Conservation (phyloP, 2,113 vertebrate species). For the Rallus limicola region DNA sequence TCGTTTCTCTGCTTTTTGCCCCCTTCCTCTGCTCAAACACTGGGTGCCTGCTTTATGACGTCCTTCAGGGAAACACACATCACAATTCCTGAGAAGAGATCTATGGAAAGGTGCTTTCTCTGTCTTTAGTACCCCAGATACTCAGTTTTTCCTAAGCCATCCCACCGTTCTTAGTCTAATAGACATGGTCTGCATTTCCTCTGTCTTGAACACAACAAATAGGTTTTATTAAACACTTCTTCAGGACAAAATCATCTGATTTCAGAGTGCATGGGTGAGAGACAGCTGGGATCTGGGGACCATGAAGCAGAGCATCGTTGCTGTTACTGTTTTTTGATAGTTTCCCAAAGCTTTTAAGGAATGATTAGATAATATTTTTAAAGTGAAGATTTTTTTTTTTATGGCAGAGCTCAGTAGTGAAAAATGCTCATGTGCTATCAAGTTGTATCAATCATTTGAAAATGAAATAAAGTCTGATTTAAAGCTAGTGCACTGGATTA, state of each 20-base stretch:
- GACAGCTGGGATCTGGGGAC: background rate
- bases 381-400: background rate
- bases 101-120: background rate
- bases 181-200: background rate
- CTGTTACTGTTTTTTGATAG: background rate
- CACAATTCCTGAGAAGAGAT: background rate
- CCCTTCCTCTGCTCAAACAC: background rate
- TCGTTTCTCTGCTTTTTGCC: background rate
- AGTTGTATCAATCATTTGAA: slow-evolving; percentile 5
- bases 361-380: background rate
- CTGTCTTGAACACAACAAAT: background rate
- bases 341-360: slow-evolving; percentile 1
- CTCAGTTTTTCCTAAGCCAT: background rate
- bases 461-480: slow-evolving; percentile 18
- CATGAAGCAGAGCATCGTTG: background rate
- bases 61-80: background rate
- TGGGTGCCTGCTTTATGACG: background rate
- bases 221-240: background rate
- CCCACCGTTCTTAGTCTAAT: background rate
- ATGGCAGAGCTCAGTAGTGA: background rate
- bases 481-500: slow-evolving; percentile 14
- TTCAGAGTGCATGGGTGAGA: background rate
- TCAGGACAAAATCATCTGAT: background rate
- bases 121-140: background rate
- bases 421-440: background rate